phyloP scores from a whole-genome alignment of 2,113 vertebrate genomes.

The Agapornis roseicollis region DNA sequence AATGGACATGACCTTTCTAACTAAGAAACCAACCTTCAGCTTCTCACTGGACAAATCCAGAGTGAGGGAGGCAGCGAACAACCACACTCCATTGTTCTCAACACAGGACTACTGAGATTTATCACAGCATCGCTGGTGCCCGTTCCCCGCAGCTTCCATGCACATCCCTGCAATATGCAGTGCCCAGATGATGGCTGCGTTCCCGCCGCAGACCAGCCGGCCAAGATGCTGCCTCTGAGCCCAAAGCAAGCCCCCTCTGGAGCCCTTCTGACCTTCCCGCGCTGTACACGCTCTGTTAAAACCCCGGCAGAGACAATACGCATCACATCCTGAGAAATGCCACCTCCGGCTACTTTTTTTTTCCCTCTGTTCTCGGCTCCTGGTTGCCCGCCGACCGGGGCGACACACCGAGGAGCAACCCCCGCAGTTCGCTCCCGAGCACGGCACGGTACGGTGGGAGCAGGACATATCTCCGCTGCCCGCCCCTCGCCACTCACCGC shows the following conservation, averaged over 20 bases:
- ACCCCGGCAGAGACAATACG: background rate
- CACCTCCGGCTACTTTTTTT: background rate
- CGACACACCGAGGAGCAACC: background rate
- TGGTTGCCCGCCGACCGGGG: background rate
- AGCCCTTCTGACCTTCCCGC: background rate
- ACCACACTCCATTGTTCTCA: background rate
- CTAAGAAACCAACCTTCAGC: background rate
- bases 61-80: background rate
- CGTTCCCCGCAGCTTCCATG: background rate
- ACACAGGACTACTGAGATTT: background rate
- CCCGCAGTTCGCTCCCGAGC: background rate
- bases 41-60: background rate
- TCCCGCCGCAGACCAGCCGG: background rate
- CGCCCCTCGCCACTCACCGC: slow-evolving; percentile 77
- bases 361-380: background rate
- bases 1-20: background rate
- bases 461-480: background rate
- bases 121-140: background rate
- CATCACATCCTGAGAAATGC: background rate
- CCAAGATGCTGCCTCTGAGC: background rate
- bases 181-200: slow-evolving; percentile 27
- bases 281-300: background rate
- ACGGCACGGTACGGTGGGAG: background rate
- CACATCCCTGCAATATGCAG: background rate
- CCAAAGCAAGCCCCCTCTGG: background rate